Conservation (phyloP, 2,797 vertebrate genomes). For the Mareca strepera region DNA sequence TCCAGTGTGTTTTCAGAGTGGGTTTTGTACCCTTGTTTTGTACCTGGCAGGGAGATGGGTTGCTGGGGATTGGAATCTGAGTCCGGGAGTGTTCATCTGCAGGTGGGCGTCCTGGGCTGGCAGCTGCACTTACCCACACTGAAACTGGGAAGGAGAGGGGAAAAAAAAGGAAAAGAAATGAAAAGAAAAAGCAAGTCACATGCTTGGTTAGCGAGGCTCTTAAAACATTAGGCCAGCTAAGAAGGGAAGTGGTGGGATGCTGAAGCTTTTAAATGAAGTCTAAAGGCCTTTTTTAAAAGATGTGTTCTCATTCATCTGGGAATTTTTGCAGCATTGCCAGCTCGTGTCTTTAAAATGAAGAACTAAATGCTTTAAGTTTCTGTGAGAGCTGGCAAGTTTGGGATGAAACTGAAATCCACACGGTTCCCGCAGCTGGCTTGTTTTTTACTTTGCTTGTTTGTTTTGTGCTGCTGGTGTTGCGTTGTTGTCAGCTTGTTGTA, state of each 20-base stretch:
- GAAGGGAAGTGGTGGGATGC: neutral
- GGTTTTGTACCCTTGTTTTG: neutral
- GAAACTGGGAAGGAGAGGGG: neutral
- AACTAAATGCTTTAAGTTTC: neutral
- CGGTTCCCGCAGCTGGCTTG: neutral
- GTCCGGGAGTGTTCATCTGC: neutral
- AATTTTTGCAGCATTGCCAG: neutral
- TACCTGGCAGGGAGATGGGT: neutral
- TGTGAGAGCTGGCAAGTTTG: neutral
- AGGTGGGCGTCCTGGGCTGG: neutral
- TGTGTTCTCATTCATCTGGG: neutral
- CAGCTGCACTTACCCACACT: neutral
- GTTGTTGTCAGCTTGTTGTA: neutral
- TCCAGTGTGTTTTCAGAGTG: neutral
- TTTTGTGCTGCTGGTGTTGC: neutral
- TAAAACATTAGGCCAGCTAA: neutral
- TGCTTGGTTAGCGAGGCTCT: neutral
- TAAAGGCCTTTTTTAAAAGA: neutral
- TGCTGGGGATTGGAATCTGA: neutral
- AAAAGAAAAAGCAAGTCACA: neutral
- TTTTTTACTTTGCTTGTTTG: neutral
- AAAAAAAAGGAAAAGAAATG: neutral
- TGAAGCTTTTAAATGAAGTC: neutral
- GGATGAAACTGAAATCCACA: neutral
- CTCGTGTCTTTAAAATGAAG: conserved; percentile 4